These are phyloP conservation scores for Globicephala melas DNA, from an alignment of 2,113 vertebrate genomes.

Conservation along the genomic window DNA sequence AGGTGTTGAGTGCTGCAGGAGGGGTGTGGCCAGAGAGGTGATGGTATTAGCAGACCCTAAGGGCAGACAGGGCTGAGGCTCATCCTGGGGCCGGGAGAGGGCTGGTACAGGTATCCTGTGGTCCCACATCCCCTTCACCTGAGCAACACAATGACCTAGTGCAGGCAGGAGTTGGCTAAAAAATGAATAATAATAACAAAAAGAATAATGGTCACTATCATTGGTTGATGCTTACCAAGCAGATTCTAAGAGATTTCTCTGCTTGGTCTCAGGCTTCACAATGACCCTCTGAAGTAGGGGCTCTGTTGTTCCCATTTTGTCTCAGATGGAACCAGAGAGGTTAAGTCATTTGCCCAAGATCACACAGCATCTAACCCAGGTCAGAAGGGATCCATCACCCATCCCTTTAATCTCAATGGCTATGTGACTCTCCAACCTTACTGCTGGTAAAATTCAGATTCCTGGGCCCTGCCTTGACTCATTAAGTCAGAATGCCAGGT, in stretches of 20 bases:
- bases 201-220: too few species aligned
- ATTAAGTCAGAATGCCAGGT: too few species aligned
- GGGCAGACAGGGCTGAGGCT: not conserved
- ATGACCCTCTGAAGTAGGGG: not conserved
- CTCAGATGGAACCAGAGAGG: not conserved
- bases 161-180: too few species aligned
- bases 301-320: not conserved
- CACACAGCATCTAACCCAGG: not conserved
- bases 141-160: accelerated
- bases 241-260: not conserved
- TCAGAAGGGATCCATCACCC: not conserved
- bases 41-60: conserved; percentile 21
- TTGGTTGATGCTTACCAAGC: not conserved
- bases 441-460: not conserved
- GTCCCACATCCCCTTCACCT: not conserved
- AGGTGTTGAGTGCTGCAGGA: not conserved
- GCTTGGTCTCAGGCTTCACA: not conserved
- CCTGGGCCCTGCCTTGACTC: not conserved
- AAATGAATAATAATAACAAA: not conserved
- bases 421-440: not conserved
- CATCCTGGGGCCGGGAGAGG: not conserved
- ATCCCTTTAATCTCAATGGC: not conserved
- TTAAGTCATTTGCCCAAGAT: not conserved
- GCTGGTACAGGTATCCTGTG: not conserved
- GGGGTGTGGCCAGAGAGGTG: not conserved